Conservation (phyloP, 2,113 vertebrate species). For the Gymnobelideus leadbeateri region DNA sequence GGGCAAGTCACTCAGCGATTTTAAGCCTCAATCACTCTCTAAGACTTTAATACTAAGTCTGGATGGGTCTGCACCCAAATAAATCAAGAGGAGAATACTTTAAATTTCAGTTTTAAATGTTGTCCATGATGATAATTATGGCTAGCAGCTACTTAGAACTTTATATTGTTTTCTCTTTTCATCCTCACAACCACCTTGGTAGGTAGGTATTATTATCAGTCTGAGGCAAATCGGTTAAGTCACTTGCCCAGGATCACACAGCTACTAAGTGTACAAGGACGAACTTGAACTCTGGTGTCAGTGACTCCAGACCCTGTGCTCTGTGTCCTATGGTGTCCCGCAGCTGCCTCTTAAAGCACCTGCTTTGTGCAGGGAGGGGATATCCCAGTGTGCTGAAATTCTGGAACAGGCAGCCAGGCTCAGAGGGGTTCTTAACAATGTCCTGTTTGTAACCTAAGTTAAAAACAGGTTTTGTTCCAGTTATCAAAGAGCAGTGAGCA, state of each 20-base stretch:
- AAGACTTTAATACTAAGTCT: not conserved
- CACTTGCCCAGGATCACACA: not conserved
- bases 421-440: not conserved
- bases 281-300: too few species aligned
- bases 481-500: not conserved
- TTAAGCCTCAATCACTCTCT: not conserved
- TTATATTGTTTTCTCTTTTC: not conserved
- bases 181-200: not conserved
- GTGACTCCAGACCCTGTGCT: too few species aligned
- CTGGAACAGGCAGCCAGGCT: too few species aligned
- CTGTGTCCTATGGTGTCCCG: too few species aligned
- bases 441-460: not conserved
- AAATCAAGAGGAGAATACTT: not conserved
- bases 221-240: too few species aligned
- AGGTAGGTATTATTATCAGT: too few species aligned
- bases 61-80: not conserved
- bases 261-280: not conserved
- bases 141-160: not conserved
- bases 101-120: not conserved
- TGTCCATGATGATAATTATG: not conserved
- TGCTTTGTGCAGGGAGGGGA: not conserved
- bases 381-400: too few species aligned
- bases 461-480: slow-evolving; percentile 40
- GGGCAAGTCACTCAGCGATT: not conserved
- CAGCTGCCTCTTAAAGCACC: not conserved